phyloP scores from a whole-genome alignment of 2,888 invertebrate genomes.

The Orthosia cruda region DNA sequence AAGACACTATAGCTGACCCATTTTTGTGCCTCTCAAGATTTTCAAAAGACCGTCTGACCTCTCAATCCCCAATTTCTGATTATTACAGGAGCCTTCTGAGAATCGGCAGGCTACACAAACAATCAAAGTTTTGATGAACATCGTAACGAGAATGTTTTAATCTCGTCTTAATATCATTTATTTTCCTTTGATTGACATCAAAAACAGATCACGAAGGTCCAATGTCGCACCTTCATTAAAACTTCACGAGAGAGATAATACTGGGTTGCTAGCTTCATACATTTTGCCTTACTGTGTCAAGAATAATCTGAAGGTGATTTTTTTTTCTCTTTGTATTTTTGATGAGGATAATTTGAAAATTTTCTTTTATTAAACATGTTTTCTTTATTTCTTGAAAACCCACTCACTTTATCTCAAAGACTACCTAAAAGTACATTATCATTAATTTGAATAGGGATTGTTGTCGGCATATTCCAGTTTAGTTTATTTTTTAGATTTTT shows the following conservation, averaged over 20 bases:
- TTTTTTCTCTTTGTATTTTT: not conserved
- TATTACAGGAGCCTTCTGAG: slow-evolving; percentile 3
- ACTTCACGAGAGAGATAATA: slow-evolving; percentile 42
- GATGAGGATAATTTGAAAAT: not conserved
- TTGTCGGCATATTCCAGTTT: too few species aligned
- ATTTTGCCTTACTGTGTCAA: slow-evolving; percentile 17
- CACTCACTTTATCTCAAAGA: too few species aligned
- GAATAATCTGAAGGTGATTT: not conserved
- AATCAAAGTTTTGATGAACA: slow-evolving; percentile 60
- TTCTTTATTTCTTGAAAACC: too few species aligned
- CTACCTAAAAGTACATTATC: too few species aligned
- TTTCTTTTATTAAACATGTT: too few species aligned
- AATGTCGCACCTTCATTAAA: slow-evolving; percentile 67
- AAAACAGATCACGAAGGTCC: slow-evolving; percentile 61
- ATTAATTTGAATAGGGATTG: too few species aligned
- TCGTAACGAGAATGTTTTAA: slow-evolving; percentile 51
- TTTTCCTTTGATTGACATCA: slow-evolving; percentile 67
- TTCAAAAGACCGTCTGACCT: not conserved
- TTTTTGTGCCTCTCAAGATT: not conserved
- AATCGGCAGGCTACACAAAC: slow-evolving; percentile 36
- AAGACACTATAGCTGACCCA: not conserved
- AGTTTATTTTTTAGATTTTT: too few species aligned
- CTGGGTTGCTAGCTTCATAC: slow-evolving; percentile 25
- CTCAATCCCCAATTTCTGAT: slow-evolving; percentile 10
- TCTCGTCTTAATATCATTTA: slow-evolving; percentile 64